phyloP scores from a whole-genome alignment of 2,797 vertebrate species.

The Choloepus didactylus region DNA sequence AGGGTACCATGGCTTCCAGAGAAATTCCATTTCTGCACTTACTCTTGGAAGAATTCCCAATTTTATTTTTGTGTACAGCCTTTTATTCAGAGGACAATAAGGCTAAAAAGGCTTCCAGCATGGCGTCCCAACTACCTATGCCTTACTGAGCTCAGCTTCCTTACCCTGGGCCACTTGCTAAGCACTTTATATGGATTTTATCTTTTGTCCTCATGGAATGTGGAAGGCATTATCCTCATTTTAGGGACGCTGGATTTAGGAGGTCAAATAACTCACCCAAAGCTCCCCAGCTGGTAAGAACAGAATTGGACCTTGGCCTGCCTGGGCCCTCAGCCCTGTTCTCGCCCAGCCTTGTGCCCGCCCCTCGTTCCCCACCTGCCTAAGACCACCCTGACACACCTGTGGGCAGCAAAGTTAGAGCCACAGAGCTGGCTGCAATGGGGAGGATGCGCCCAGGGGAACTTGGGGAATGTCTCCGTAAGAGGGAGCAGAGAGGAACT shows the following conservation, averaged over 20 bases:
- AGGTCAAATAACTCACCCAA: no score
- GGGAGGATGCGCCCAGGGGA: not conserved
- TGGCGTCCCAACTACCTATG: rapidly evolving
- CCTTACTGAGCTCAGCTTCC: not conserved
- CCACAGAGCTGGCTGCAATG: not conserved
- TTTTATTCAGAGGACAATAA: not conserved
- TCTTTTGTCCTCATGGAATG: not conserved
- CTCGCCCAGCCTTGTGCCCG: not conserved
- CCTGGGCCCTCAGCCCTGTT: not conserved
- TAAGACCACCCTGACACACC: no score
- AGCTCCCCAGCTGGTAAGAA: no score
- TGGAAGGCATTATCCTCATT: not conserved
- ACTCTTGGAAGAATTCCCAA: not conserved
- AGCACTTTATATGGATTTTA: not conserved
- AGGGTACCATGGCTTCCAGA: not conserved
- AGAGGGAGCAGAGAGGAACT: not conserved
- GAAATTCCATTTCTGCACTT: not conserved
- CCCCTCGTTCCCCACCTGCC: not conserved
- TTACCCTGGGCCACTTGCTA: not conserved
- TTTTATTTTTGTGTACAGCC: not conserved
- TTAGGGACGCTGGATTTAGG: no score
- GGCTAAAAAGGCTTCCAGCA: not conserved
- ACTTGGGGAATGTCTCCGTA: not conserved
- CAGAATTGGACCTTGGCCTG: not conserved
- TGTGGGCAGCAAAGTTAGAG: not conserved